phyloP scores from a whole-genome alignment of 2,113 vertebrate genomes.

The human region DNA sequence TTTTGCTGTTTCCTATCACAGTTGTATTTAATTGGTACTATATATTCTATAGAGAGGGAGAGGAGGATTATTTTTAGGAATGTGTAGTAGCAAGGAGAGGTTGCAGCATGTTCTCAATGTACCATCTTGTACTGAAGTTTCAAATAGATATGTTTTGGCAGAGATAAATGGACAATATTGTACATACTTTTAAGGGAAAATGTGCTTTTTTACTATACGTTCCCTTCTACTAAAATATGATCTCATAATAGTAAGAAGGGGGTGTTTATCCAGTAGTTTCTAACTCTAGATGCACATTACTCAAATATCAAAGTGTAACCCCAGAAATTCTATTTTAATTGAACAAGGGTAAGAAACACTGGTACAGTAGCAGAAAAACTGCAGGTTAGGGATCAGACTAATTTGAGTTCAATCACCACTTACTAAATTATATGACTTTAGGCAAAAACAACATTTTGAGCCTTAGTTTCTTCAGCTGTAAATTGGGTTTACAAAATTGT shows the following conservation, averaged over 20 bases:
- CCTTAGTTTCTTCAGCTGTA: neutral
- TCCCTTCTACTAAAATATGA: neutral
- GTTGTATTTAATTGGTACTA: neutral
- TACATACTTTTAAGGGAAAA: slow-evolving; percentile 20
- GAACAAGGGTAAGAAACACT: neutral
- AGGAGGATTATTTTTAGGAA: neutral
- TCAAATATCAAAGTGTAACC: neutral
- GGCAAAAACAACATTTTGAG: neutral
- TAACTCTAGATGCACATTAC: neutral
- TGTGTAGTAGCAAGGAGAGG: slow-evolving; percentile 18
- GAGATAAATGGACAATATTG: slow-evolving; percentile 4
- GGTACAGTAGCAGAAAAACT: neutral
- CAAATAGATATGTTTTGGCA: slow-evolving; percentile 35
- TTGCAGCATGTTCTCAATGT: slow-evolving; percentile 14
- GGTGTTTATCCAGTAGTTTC: neutral
- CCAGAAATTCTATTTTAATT: slow-evolving; percentile 10
- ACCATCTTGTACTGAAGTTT: neutral
- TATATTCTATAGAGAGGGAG: neutral
- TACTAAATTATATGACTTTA: neutral
- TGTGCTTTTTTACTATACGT: neutral
- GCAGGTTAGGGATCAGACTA: neutral
- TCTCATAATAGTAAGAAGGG: neutral
- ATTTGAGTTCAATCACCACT: neutral
- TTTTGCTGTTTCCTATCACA: neutral
- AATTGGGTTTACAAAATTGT: neutral